phyloP scores from a whole-genome alignment of 2,797 vertebrate species.

The Channallabes apus region DNA sequence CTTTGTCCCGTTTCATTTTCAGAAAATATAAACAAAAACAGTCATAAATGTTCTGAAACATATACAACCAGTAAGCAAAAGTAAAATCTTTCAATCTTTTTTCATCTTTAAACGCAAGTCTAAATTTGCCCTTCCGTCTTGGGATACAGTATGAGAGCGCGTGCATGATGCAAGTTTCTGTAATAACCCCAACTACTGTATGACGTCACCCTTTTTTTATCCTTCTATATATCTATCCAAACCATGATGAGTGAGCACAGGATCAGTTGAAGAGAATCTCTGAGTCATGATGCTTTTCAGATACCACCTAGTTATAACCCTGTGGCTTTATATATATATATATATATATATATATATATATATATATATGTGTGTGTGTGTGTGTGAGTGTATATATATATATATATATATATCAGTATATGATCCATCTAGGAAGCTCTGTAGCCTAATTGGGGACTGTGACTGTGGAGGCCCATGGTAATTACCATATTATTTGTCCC shows the following conservation, averaged over 20 bases:
- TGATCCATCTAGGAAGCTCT: too few relatives aligned
- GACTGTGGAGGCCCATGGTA: too few relatives aligned
- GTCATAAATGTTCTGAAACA: not conserved
- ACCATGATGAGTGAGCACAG: constrained; percentile 22
- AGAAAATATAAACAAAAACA: not conserved
- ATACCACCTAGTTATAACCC: not conserved
- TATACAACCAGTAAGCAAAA: not conserved
- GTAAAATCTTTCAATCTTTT: not conserved
- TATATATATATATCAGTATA: too few relatives aligned
- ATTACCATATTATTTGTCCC: too few relatives aligned
- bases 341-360: too few relatives aligned
- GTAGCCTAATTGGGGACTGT: too few relatives aligned
- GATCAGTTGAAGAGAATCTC: constrained; percentile 23
- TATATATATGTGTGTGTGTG: too few relatives aligned
- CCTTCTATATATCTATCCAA: not conserved
- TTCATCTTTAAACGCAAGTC: too few relatives aligned
- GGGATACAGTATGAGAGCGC: constrained; percentile 8
- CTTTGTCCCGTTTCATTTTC: not conserved
- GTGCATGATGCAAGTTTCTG: constrained; percentile 54
- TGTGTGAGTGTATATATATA: too few relatives aligned
- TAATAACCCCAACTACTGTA: constrained; percentile 27
- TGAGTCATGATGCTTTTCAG: constrained; percentile 5
- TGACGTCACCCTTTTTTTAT: not conserved
- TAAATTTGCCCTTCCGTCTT: not conserved
- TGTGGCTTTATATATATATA: not conserved